Conservation (phyloP, 1,140 invertebrate genomes). For the Hydropsyche tenuis region DNA sequence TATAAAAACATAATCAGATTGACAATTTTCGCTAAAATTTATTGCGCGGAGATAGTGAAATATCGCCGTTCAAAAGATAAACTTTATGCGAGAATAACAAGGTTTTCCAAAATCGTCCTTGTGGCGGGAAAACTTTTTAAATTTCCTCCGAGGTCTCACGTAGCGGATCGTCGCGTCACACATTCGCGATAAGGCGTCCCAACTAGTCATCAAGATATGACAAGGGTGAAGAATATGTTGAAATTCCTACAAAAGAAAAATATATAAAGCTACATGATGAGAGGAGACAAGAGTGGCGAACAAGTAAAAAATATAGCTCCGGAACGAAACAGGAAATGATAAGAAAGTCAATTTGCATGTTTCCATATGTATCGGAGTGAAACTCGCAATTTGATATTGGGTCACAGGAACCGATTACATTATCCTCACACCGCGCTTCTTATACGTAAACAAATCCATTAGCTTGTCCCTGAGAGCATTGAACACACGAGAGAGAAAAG, state of each 20-base stretch:
- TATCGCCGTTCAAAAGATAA: no score
- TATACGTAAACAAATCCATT: conserved; percentile 37
- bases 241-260: neutral
- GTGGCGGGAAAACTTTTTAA: neutral
- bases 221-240: neutral
- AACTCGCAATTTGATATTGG: conserved; percentile 25
- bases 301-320: neutral
- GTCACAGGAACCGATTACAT: conserved; percentile 30
- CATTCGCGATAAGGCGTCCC: neutral
- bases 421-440: neutral
- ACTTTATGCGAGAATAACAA: no score
- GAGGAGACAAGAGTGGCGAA: neutral
- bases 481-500: neutral
- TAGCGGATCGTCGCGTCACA: neutral
- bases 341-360: conserved; percentile 7
- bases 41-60: no score
- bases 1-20: no score
- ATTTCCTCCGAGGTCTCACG: conserved; percentile 1
- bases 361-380: conserved; percentile 14
- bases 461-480: conserved; percentile 12
- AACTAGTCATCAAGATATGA: conserved; percentile 12
- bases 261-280: neutral
- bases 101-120: neutral
- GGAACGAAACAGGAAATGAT: conserved; percentile 5
- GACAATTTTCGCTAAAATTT: no score